Conservation (phyloP, 2,888 invertebrate species). For the Drosophila niveifrons region DNA sequence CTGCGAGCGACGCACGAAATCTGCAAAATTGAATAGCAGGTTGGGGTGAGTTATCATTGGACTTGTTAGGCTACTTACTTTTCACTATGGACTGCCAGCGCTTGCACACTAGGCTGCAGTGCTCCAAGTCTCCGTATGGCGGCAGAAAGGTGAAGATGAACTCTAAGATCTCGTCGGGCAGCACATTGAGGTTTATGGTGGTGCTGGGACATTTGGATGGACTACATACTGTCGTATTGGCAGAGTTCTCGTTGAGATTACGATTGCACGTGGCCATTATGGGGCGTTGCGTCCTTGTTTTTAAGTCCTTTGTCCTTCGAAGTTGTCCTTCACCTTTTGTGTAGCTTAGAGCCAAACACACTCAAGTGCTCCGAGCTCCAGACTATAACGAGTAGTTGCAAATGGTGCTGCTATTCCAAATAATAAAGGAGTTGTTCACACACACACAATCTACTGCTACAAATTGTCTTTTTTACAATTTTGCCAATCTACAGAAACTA, state of each 20-base stretch:
- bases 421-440: constrained; percentile 5
- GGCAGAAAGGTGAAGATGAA: constrained; percentile 95
- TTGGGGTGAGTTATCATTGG: not conserved
- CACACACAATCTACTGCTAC: constrained; percentile 9
- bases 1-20: constrained; percentile 91
- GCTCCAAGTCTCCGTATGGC: constrained; percentile 95
- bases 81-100: constrained; percentile 93
- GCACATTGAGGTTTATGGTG: constrained; percentile 87
- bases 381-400: not conserved
- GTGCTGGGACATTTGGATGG: constrained; percentile 20
- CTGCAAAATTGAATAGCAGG: constrained; percentile 86
- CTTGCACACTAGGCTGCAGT: constrained; percentile 94
- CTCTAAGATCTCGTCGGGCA: constrained; percentile 97
- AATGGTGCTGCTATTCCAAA: not conserved
- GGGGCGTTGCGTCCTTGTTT: constrained; percentile 37
- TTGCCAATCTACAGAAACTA: constrained; percentile 24
- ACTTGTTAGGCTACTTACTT: constrained; percentile 87
- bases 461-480: constrained; percentile 18
- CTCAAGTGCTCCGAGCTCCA: constrained; percentile 1
- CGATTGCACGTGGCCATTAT: constrained; percentile 62
- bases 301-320: constrained; percentile 44
- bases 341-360: constrained; percentile 21
- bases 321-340: constrained; percentile 56
- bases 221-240: constrained; percentile 24
- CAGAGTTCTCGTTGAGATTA: constrained; percentile 57